Percentiles rank a stretch among this genome's conserved stretches.
Evolutionary conservation across 2,888 invertebrate species (phyloP).

Genomic region (Aquatica leii): DNA sequence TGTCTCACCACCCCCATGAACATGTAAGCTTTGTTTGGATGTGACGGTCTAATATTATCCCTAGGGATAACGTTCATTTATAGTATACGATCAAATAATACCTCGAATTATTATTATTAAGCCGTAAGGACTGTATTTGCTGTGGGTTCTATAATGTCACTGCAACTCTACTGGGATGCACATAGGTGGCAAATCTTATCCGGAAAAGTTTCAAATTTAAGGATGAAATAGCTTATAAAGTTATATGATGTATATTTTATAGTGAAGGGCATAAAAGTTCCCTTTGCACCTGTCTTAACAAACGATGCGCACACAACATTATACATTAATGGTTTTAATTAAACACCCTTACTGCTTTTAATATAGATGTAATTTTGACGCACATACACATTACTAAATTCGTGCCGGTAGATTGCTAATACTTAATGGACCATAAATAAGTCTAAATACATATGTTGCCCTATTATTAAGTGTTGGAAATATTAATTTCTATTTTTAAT

Average conservation of each 20-base stretch:
- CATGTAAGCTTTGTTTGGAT: conserved; percentile 56
- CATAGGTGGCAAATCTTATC: too few species aligned
- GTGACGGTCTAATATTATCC: conserved; percentile 56
- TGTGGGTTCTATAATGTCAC: conserved; percentile 8
- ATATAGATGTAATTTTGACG: conserved; percentile 41
- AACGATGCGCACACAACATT: conserved; percentile 46
- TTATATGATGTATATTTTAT: conserved; percentile 29
- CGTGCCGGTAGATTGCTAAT: conserved; percentile 22
- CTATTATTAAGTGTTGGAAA: too few species aligned
- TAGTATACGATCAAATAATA: conserved; percentile 48
- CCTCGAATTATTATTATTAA: conserved; percentile 32
- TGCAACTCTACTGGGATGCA: conserved; percentile 16
- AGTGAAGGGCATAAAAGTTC: conserved; percentile 24
- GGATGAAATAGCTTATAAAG: neutral
- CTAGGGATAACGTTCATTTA: conserved; percentile 53
- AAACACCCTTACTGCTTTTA: conserved; percentile 43
- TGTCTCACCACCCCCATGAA: conserved; percentile 40
- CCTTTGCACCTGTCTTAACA: conserved; percentile 41
- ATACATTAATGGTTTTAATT: conserved; percentile 47
- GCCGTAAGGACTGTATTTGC: conserved; percentile 29
- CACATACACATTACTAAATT: conserved; percentile 29
- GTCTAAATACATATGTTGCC: too few species aligned
- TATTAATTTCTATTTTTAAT: too few species aligned
- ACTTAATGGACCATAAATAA: conserved; percentile 29
- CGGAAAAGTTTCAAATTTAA: too few species aligned